Evolutionary conservation across 2,113 vertebrate species (phyloP), one percentile per base, ranked within the genome.

Genomic region (Neodon shergylaensis): DNA sequence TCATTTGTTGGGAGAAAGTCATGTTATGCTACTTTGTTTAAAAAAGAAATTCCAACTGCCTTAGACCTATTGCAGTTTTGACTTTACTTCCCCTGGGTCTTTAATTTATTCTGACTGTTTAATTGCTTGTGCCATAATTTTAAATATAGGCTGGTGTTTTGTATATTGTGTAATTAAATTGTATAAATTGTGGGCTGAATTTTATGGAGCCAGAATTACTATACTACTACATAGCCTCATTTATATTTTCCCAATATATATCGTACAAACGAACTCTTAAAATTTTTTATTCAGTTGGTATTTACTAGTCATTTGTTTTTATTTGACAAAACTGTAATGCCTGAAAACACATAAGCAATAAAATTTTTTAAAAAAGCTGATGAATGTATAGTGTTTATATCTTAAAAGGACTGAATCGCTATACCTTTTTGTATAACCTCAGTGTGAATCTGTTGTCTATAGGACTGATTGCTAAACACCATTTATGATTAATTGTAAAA

Each of bases 41-140:
- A 82, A 93, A 82, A 94, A 65, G 22, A n/a, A 31, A 83, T 92
- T 73, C 0, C 39, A 94, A 83, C 44, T 79, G 88, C 68, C 92
- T 92, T 66, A 95, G 68, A 73, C 28, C 17, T 90, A 61, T 44
- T 74, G 6, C 31, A 14, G 24, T 49, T 90, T 88, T 92, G 42
- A 88, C 47, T 87, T 87, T 90, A 84, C 83, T 87, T 93, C 61
- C 70, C 17, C 66, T 39, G 31, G 10, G 52, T 79, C 12, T 95
- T 97, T 78, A 92, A 96, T 87, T 90, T 90, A 39, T 49, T 90
- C 44, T 92, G 65, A 92, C 6, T 47, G 39, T 73, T 93, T 91
- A 91, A 95, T 92, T 90, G 42, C 58, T 81, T 61, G 94, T 90
- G 7, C 21, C 92, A 36, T 90, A 82, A 87, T 82, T 78, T 89